These are phyloP conservation scores for Zaprionus inermis DNA, from an alignment of 1,140 invertebrate species.

Conservation along the genomic window DNA sequence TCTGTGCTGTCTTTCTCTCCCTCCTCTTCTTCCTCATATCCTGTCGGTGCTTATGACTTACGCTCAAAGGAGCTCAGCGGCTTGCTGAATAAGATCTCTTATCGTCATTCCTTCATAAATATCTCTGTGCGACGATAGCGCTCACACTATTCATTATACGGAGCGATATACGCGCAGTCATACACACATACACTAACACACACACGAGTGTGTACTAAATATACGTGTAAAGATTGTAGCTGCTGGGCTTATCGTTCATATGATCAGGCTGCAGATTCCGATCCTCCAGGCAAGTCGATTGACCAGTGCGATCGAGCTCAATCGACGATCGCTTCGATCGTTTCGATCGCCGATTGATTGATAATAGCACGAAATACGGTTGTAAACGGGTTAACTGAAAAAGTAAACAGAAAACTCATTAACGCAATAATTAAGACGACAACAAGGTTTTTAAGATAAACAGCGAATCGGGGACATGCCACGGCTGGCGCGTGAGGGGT, in stretches of 20 bases:
- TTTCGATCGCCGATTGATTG: slow-evolving; percentile 72
- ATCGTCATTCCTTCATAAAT: slow-evolving; percentile 75
- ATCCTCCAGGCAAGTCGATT: slow-evolving; percentile 50
- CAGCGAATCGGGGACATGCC: slow-evolving; percentile 62
- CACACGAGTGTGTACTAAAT: background rate
- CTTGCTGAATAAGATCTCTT: slow-evolving; percentile 73
- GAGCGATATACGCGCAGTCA: too few species aligned
- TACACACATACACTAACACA: background rate
- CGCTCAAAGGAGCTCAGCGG: slow-evolving; percentile 48
- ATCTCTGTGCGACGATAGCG: slow-evolving; percentile 66
- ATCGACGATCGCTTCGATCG: slow-evolving; percentile 57
- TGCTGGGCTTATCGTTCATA: slow-evolving; percentile 73
- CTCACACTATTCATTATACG: slow-evolving; percentile 79
- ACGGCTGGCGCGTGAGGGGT: slow-evolving; percentile 24
- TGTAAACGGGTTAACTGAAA: slow-evolving; percentile 67
- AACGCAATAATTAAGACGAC: slow-evolving; percentile 84
- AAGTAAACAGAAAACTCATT: slow-evolving; percentile 83
- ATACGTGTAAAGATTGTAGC: slow-evolving; percentile 58
- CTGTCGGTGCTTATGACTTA: slow-evolving; percentile 68
- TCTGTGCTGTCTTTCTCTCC: background rate
- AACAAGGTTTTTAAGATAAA: slow-evolving; percentile 84
- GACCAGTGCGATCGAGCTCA: slow-evolving; percentile 46
- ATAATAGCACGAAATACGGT: slow-evolving; percentile 80
- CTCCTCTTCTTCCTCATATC: slow-evolving; percentile 39
- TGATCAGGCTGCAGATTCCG: slow-evolving; percentile 57